Percentiles rank a stretch among this genome's conserved stretches.
These are phyloP conservation scores for Perdix hodgsoniae DNA, from an alignment of 2,797 vertebrate species.

Conservation along the genomic window DNA sequence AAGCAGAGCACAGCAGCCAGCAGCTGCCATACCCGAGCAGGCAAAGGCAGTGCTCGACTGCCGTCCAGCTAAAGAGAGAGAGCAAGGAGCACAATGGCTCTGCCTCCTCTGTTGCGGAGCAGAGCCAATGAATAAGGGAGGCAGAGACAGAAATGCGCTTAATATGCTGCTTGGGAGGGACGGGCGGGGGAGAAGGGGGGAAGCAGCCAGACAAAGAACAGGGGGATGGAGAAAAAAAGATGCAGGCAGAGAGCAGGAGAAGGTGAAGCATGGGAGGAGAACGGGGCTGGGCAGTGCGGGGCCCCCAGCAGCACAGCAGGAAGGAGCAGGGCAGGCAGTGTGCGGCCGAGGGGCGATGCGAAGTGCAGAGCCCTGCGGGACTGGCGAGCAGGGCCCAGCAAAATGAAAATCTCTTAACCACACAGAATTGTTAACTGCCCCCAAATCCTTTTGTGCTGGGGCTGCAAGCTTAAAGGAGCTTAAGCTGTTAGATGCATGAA, in stretches of 20 bases:
- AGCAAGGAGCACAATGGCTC: constrained; percentile 7
- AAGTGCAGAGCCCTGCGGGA: constrained; percentile 15
- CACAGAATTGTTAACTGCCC: constrained; percentile 81
- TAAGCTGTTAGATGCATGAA: constrained; percentile 83
- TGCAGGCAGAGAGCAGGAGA: constrained; percentile 18
- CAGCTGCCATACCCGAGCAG: neutral
- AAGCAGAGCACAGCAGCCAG: accelerated
- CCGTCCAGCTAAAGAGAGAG: neutral
- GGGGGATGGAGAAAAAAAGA: constrained; percentile 32
- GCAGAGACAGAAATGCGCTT: constrained; percentile 6
- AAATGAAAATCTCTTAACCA: constrained; percentile 79
- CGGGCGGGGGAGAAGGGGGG: neutral
- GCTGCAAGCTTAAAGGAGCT: constrained; percentile 79
- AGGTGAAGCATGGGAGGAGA: constrained; percentile 12
- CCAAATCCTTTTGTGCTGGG: constrained; percentile 80
- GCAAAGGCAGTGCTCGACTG: neutral
- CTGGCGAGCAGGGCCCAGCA: neutral
- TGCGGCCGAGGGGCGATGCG: accelerated
- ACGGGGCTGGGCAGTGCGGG: neutral
- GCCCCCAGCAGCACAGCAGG: too few relatives aligned
- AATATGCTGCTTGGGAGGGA: constrained; percentile 59
- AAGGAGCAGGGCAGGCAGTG: neutral
- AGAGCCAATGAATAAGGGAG: constrained; percentile 9
- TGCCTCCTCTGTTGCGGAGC: neutral
- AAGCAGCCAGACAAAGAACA: constrained; percentile 63